Conservation (phyloP, 1,140 invertebrate genomes). For the Delia radicum region DNA sequence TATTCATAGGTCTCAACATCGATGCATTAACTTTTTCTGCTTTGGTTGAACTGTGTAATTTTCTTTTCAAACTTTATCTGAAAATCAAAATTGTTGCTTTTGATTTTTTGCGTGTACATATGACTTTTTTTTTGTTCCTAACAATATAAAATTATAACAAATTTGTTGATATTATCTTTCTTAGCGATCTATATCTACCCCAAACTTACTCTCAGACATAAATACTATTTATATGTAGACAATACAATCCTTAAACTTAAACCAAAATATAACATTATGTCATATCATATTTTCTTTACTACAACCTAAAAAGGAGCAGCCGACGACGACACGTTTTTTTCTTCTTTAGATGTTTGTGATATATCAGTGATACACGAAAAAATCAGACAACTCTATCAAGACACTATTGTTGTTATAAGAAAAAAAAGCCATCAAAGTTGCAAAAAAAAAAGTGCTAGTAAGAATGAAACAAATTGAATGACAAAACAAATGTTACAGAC, state of each 20-base stretch:
- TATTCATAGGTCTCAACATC: too few relatives aligned
- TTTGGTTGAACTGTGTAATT: too few relatives aligned
- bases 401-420: neutral
- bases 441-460: too few relatives aligned
- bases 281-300: neutral
- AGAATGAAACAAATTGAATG: slow-evolving; percentile 15
- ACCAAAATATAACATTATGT: slow-evolving; percentile 9
- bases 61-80: neutral
- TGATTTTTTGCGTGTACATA: neutral
- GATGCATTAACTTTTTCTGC: too few relatives aligned
- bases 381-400: slow-evolving; percentile 11
- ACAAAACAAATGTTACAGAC: slow-evolving; percentile 21
- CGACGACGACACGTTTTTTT: slow-evolving; percentile 2
- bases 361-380: neutral
- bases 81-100: neutral
- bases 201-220: neutral
- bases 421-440: slow-evolving; percentile 4
- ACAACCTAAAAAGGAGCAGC: neutral
- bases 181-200: neutral
- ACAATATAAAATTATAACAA: neutral
- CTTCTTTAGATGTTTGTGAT: neutral
- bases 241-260: neutral
- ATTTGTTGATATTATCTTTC: neutral
- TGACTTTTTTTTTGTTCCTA: neutral
- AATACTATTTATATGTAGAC: neutral